Base-by-base conservation (phyloP, 2,888 invertebrate genomes). In the Thereva nobilitata region DNA sequence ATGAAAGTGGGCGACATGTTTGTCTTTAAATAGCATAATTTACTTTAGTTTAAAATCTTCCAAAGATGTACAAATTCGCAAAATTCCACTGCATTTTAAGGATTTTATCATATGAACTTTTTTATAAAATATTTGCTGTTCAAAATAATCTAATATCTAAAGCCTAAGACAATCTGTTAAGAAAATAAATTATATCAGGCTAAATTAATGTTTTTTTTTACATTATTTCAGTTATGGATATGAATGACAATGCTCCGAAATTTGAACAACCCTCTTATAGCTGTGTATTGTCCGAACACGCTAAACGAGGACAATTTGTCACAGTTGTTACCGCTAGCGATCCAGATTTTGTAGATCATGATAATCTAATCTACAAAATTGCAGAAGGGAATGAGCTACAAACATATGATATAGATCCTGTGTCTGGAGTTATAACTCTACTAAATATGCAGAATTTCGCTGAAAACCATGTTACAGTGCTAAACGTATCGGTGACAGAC, bases 401-500 rank as follows among this genome's bases (percentile, higher is more conserved):
- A 78, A 89, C 88, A 1, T 91, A 89, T 78, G 85, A 84, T 9
- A 88, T 90, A 73, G 84, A 88, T 72, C 82, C 79, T 79, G 82
- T 85, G 45, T 76, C 79, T 53, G 85, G 86, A 5, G 82, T 91
- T 23, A 87, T 93, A 59, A 86, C 86, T 1, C 80, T 93, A 68
- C 87, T 90, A 70, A 90, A 91, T 76, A 85, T 91, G 77, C 87
- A 91, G 70, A 89, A 89, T 75, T 88, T 89, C 73, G 86, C 87
- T 4, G 87, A 88, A 56, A 77, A 77, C 45, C 84, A 86, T 59
- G 82, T 84, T 63, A 87, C 88, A 75, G 82, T 87, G 68, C 84
- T 97, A 68, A 97, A 97, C 83, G 89, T 97, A 41, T 96, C 96
- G 1, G 97, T 95, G 45, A 93, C 93, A 65, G 97, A 98, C 83